Conservation (phyloP, 2,113 vertebrate species). For the Chloroceryle aenea region DNA sequence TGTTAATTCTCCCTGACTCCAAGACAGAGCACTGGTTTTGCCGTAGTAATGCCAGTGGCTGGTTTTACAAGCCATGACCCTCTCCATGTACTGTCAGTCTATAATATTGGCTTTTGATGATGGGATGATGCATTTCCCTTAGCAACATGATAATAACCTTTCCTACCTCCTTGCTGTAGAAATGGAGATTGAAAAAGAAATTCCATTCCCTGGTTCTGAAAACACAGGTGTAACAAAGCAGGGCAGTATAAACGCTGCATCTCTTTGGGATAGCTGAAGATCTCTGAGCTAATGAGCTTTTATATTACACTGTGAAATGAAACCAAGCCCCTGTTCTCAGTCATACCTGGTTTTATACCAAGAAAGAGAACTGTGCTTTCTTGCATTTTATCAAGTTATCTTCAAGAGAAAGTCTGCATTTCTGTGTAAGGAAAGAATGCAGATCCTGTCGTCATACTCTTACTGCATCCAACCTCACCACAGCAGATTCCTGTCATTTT, state of each 20-base stretch:
- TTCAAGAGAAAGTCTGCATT: background rate
- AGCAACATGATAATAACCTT: constrained; percentile 47
- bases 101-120: constrained; percentile 52
- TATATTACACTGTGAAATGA: constrained; percentile 28
- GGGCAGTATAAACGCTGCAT: background rate
- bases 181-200: constrained; percentile 29
- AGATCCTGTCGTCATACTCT: background rate
- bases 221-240: background rate
- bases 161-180: constrained; percentile 2
- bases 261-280: background rate
- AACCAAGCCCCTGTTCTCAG: background rate
- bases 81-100: constrained; percentile 43
- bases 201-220: background rate
- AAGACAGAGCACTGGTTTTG: constrained; percentile 36
- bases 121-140: constrained; percentile 44
- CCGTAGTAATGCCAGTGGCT: constrained; percentile 11
- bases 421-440: background rate
- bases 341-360: background rate
- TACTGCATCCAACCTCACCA: background rate
- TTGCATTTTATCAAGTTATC: background rate
- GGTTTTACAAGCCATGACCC: constrained; percentile 44
- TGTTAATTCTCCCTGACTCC: constrained; percentile 18
- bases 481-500: background rate
- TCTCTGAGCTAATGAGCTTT: constrained; percentile 23
- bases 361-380: background rate